These are phyloP conservation scores for Teleogryllus oceanicus DNA, from an alignment of 2,888 invertebrate genomes.

Conservation along the genomic window DNA sequence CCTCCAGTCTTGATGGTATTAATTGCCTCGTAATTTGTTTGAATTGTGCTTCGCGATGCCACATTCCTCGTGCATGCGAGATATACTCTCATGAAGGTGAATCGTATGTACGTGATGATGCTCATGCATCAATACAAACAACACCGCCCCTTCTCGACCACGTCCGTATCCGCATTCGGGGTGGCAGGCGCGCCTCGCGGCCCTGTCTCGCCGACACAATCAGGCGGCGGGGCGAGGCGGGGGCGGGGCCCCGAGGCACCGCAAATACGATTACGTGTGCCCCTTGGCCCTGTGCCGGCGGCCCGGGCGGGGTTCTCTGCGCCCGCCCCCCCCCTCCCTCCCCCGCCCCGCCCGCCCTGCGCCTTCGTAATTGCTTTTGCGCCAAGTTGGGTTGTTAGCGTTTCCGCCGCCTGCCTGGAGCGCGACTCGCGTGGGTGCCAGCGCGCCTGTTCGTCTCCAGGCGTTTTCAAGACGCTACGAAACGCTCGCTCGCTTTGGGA, in stretches of 20 bases:
- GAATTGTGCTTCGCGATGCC: too few relatives aligned
- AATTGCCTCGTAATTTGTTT: too few relatives aligned
- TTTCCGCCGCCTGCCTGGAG: neutral
- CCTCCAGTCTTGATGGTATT: too few relatives aligned
- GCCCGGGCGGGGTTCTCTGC: neutral
- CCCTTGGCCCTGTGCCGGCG: neutral
- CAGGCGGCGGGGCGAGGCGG: neutral
- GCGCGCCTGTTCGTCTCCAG: too few relatives aligned
- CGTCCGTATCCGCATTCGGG: neutral
- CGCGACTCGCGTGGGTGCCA: neutral
- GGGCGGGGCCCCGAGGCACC: neutral
- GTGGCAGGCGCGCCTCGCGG: too few relatives aligned
- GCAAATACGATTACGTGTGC: conserved; percentile 1
- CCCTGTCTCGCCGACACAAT: too few relatives aligned
- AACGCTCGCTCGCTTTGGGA: too few relatives aligned
- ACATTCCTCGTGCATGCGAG: too few relatives aligned
- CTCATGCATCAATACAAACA: too few relatives aligned
- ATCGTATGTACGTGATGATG: too few relatives aligned
- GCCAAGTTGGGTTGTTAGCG: conserved; percentile 18
- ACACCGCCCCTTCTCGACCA: neutral
- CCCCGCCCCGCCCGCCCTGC: neutral
- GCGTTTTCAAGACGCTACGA: too few relatives aligned
- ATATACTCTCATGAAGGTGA: too few relatives aligned
- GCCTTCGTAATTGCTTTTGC: conserved; percentile 8
- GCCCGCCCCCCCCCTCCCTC: neutral